Evolutionary conservation across 2,113 vertebrate genomes (phyloP).

Genomic region (Taxidea taxus): DNA sequence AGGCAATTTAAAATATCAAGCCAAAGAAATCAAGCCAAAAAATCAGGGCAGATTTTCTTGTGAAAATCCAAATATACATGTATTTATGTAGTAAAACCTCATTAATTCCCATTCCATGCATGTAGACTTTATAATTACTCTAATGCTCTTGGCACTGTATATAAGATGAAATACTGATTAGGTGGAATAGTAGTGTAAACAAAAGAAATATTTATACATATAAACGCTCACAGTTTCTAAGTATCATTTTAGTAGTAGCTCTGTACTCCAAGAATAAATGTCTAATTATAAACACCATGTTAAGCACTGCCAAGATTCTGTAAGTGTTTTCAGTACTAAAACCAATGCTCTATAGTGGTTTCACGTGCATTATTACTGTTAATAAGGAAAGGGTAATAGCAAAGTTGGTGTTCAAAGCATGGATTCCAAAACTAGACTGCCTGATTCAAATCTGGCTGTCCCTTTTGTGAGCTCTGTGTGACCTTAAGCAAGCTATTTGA

Average conservation of each 20-base stretch:
- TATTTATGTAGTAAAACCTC: conserved; percentile 50
- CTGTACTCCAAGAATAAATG: conserved; percentile 36
- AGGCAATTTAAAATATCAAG: conserved; percentile 24
- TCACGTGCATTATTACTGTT: not conserved
- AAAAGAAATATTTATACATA: conserved; percentile 48
- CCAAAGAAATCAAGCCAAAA: not conserved
- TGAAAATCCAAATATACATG: conserved; percentile 8
- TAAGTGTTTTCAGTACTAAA: not conserved
- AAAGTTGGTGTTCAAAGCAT: not conserved
- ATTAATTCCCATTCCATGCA: not conserved
- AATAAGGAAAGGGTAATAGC: not conserved
- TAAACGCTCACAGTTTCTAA: conserved; percentile 49
- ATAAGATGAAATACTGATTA: conserved; percentile 39
- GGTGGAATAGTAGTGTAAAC: conserved; percentile 33
- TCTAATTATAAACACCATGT: conserved; percentile 36
- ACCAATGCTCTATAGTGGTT: not conserved
- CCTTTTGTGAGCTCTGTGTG: not conserved
- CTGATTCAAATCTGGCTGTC: not conserved
- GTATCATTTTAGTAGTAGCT: conserved; percentile 13
- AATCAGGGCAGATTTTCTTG: not conserved
- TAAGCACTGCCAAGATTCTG: conserved; percentile 3
- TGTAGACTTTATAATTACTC: conserved; percentile 48
- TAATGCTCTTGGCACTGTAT: conserved; percentile 27
- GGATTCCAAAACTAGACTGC: not conserved
- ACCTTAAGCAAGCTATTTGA: not conserved